Conservation (phyloP, 2,888 invertebrate species). For the Ophraella communa region DNA sequence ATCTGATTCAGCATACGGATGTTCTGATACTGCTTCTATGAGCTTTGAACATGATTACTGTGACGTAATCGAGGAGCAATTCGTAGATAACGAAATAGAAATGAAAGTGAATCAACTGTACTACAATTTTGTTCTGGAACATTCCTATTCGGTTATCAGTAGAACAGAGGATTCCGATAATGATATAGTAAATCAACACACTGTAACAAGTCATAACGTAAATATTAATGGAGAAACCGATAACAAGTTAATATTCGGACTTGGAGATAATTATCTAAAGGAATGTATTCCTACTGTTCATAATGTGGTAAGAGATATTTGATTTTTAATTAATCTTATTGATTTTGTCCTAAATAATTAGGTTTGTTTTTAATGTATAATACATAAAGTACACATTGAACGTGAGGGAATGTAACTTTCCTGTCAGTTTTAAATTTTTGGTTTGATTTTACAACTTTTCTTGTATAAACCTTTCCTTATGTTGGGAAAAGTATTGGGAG, state of each 20-base stretch:
- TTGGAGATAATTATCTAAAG: constrained; percentile 43
- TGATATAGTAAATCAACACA: constrained; percentile 8
- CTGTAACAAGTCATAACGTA: constrained; percentile 1
- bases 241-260: constrained; percentile 45
- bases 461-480: no score
- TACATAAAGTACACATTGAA: no score
- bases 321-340: no score
- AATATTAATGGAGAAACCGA: constrained; percentile 25
- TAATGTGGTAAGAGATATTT: constrained; percentile 18
- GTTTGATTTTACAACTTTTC: no score
- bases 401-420: no score
- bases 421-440: no score
- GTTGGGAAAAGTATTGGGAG: no score
- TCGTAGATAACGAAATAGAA: constrained; percentile 22
- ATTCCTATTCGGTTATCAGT: constrained; percentile 44
- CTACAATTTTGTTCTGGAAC: constrained; percentile 37
- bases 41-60: constrained; percentile 51
- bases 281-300: constrained; percentile 11
- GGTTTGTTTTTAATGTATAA: no score
- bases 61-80: constrained; percentile 30
- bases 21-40: constrained; percentile 24
- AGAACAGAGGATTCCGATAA: constrained; percentile 30
- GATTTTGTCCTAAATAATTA: no score
- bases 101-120: constrained; percentile 5
- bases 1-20: constrained; percentile 27